Conservation (phyloP, 2,797 vertebrate species). For the Pangasius mekongensis region DNA sequence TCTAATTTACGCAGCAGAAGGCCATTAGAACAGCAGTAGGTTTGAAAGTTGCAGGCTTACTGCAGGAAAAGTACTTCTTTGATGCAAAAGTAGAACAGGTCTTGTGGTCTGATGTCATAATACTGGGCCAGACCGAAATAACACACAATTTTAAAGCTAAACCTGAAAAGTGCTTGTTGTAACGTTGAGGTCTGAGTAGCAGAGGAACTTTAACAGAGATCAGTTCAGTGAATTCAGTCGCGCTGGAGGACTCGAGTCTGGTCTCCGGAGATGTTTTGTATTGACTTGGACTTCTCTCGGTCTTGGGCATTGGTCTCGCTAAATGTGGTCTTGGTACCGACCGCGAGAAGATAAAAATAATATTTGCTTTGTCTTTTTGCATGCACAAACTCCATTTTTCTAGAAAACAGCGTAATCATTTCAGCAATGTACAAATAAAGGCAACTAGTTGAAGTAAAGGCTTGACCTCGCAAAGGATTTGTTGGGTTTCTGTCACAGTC, state of each 20-base stretch:
- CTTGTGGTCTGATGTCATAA: conserved; percentile 5
- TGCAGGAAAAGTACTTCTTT: neutral
- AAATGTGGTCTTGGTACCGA: neutral
- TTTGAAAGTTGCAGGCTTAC: conserved; percentile 5
- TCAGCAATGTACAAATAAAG: neutral
- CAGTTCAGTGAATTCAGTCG: neutral
- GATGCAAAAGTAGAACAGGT: neutral
- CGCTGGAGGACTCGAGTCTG: neutral
- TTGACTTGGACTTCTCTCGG: neutral
- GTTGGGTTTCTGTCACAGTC: neutral
- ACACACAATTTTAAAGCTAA: conserved; percentile 3
- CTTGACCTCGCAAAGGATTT: neutral
- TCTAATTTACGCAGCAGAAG: conserved; percentile 22
- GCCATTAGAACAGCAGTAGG: conserved; percentile 21
- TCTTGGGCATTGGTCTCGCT: neutral
- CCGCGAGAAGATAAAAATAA: neutral
- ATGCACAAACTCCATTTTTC: neutral
- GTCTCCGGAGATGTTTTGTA: neutral
- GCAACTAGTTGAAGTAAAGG: neutral
- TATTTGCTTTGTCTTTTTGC: neutral
- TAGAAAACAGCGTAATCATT: neutral
- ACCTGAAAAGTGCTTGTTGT: neutral
- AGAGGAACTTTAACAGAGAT: neutral
- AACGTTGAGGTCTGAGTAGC: neutral
- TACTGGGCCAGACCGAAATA: conserved; percentile 16